phyloP scores from a whole-genome alignment of 2,797 vertebrate species.

The Macroramphosus scolopax region DNA sequence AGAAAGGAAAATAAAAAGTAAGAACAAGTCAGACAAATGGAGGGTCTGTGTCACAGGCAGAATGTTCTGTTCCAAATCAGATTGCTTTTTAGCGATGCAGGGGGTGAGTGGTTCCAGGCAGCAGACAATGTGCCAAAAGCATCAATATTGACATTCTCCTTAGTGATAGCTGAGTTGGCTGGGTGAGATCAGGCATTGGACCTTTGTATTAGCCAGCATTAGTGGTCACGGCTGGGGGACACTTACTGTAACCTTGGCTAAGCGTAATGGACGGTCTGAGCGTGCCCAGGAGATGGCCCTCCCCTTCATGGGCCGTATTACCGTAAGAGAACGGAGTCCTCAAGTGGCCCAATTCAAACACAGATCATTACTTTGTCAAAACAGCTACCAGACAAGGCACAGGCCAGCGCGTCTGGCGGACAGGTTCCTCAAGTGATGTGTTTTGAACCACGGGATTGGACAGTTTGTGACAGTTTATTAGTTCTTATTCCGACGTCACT shows the following conservation, averaged over 20 bases:
- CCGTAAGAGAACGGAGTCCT: conserved; percentile 65
- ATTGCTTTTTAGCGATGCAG: conserved; percentile 72
- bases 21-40: conserved; percentile 35
- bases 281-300: conserved; percentile 50
- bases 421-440: conserved; percentile 36
- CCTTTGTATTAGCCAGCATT: conserved; percentile 61
- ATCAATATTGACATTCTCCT: conserved; percentile 83
- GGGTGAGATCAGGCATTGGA: conserved; percentile 66
- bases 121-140: conserved; percentile 71
- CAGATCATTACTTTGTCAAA: conserved; percentile 74
- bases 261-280: conserved; percentile 63
- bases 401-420: conserved; percentile 47
- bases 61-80: conserved; percentile 71
- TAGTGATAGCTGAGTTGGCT: conserved; percentile 72
- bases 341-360: conserved; percentile 62
- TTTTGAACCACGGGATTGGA: conserved; percentile 48
- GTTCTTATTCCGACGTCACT: conserved; percentile 59
- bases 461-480: conserved; percentile 68
- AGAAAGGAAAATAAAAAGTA: conserved; percentile 34
- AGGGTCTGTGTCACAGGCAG: conserved; percentile 41
- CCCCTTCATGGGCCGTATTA: conserved; percentile 67
- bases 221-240: conserved; percentile 68
- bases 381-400: conserved; percentile 66
- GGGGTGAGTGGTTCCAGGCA: conserved; percentile 73
- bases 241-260: conserved; percentile 71